Conservation (phyloP, 2,888 invertebrate genomes). For the Lepidochrysops patricia region DNA sequence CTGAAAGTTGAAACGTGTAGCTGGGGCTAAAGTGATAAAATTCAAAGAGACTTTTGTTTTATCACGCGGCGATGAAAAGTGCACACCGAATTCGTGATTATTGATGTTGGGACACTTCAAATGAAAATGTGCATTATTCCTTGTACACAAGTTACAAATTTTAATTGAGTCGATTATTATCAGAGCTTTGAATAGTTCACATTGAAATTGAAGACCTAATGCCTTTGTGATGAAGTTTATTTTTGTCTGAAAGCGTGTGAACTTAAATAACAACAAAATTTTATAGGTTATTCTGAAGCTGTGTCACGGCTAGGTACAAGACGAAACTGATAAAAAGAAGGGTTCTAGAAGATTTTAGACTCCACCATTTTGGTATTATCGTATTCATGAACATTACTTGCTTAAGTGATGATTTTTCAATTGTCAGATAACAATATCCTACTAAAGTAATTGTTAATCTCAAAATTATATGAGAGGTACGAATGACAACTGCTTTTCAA, state of each 20-base stretch:
- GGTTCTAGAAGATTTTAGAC: no score
- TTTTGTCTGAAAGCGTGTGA: neutral
- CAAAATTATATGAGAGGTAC: no score
- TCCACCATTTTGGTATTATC: no score
- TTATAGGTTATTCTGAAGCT: neutral
- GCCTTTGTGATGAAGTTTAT: neutral
- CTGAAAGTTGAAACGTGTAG: neutral
- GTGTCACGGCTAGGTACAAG: neutral
- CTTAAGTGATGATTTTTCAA: no score
- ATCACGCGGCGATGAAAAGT: neutral
- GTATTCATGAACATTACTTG: no score
- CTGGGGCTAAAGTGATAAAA: neutral
- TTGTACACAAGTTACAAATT: neutral
- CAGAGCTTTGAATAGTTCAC: neutral
- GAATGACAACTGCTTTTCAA: no score
- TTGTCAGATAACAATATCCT: no score
- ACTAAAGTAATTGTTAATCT: no score
- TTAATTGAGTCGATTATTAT: no score
- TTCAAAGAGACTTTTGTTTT: neutral
- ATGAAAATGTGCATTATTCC: neutral
- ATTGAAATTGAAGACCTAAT: neutral
- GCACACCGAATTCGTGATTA: conserved; percentile 3
- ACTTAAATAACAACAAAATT: neutral
- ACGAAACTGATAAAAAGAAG: no score
- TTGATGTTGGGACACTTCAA: neutral